Percentiles rank a stretch among this genome's conserved stretches.
Evolutionary conservation across 2,113 vertebrate genomes (phyloP).

Genomic region (Amphilophus citrinellus): DNA sequence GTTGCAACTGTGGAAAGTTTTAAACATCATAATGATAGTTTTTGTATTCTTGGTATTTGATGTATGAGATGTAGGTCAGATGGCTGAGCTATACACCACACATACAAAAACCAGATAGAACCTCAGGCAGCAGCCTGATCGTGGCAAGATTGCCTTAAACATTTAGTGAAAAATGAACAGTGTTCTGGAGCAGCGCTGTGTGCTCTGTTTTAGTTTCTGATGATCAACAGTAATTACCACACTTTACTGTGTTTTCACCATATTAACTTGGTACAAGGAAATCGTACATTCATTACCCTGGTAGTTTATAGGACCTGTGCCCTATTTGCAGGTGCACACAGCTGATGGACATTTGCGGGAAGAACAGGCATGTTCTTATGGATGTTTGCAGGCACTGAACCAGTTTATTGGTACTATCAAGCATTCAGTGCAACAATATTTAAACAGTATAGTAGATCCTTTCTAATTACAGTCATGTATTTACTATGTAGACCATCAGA

Average conservation of each 20-base stretch:
- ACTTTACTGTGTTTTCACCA: not conserved
- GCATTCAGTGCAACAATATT: not conserved
- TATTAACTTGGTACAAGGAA: not conserved
- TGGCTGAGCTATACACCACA: too few species aligned
- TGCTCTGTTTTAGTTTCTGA: too few species aligned
- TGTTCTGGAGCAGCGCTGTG: too few species aligned
- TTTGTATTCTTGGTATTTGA: not conserved
- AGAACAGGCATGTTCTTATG: not conserved
- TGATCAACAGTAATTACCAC: not conserved
- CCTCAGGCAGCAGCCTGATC: too few species aligned
- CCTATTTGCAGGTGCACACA: not conserved
- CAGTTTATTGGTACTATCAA: slow-evolving; percentile 5
- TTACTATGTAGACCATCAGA: not conserved
- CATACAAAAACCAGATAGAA: too few species aligned
- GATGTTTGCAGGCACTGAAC: not conserved
- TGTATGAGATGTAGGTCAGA: not conserved
- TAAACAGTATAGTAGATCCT: not conserved
- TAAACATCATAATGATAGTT: not conserved
- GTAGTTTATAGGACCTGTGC: slow-evolving; percentile 2
- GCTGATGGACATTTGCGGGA: not conserved
- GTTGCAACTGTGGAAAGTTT: too few species aligned
- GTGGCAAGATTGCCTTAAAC: too few species aligned
- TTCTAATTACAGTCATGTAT: not conserved
- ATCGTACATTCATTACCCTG: not conserved
- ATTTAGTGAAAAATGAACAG: too few species aligned